A percentile compares a stretch with the other conserved stretches of the same genome.
phyloP scores from a whole-genome alignment of 30 jellyfish, hydroid and myxozoan species.

The Euphysa ruthae region DNA sequence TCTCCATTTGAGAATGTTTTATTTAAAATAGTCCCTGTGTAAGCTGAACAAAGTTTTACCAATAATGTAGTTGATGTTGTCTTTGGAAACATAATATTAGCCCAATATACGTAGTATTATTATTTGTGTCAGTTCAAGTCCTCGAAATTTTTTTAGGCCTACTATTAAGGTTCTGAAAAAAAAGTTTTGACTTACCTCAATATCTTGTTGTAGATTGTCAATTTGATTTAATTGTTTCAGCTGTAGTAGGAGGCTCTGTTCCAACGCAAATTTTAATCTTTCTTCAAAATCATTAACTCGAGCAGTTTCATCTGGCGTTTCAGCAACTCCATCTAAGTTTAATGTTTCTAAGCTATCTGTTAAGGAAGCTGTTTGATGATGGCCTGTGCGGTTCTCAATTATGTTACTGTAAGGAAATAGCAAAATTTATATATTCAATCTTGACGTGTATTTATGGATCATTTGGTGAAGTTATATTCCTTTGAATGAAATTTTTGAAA shows the following conservation, averaged over 20 bases:
- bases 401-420: conserved; percentile 25
- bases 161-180: too few relatives aligned
- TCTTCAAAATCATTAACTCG: conserved; percentile 73
- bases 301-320: conserved; percentile 83
- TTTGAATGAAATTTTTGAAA: too few relatives aligned
- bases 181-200: conserved; percentile 10
- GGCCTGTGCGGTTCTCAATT: conserved; percentile 24
- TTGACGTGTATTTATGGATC: too few relatives aligned
- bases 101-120: too few relatives aligned
- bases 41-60: too few relatives aligned
- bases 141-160: too few relatives aligned
- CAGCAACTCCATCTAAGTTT: background rate
- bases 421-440: too few relatives aligned
- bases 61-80: too few relatives aligned
- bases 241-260: conserved; percentile 71
- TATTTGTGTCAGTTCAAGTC: too few relatives aligned
- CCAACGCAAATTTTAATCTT: conserved; percentile 76
- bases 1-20: too few relatives aligned
- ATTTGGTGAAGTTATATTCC: too few relatives aligned
- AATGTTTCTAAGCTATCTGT: conserved; percentile 18
- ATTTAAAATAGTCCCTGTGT: background rate
- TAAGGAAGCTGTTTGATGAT: conserved; percentile 17
- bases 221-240: conserved; percentile 64
- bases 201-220: conserved; percentile 37
- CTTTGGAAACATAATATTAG: too few relatives aligned